Percentiles rank a stretch among this genome's conserved stretches.
These are phyloP conservation scores for Meteorus sp. DNA, from an alignment of 1,140 invertebrate genomes.

Conservation along the genomic window DNA sequence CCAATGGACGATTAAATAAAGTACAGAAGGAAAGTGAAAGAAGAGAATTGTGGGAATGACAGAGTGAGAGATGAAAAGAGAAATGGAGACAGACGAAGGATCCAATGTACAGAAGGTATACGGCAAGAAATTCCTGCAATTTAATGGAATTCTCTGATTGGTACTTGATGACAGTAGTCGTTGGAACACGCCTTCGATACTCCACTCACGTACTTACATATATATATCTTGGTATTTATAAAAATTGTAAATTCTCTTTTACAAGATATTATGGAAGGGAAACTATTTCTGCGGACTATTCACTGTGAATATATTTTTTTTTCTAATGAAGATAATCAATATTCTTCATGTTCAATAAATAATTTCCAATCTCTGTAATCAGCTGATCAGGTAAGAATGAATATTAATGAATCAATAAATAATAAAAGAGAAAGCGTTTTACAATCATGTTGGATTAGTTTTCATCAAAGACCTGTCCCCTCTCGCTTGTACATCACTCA, in stretches of 20 bases:
- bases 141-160: conserved; percentile 58
- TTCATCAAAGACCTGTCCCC: conserved; percentile 1
- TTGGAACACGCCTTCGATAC: conserved; percentile 43
- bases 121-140: conserved; percentile 56
- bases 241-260: conserved; percentile 45
- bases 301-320: no score
- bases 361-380: no score
- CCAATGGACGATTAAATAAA: no score
- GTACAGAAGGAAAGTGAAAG: conserved; percentile 13
- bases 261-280: conserved; percentile 10
- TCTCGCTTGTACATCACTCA: no score
- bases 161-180: conserved; percentile 51
- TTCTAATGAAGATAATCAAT: no score
- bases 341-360: no score
- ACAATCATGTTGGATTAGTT: not conserved
- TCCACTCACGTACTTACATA: conserved; percentile 47
- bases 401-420: no score
- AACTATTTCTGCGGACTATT: no score
- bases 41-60: conserved; percentile 21
- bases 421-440: not conserved
- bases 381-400: no score
- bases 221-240: conserved; percentile 40
- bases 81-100: conserved; percentile 25
- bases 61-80: conserved; percentile 21
- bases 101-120: conserved; percentile 40